These are phyloP conservation scores for Burhinus bistriatus DNA, from an alignment of 2,113 vertebrate genomes.

Conservation along the genomic window DNA sequence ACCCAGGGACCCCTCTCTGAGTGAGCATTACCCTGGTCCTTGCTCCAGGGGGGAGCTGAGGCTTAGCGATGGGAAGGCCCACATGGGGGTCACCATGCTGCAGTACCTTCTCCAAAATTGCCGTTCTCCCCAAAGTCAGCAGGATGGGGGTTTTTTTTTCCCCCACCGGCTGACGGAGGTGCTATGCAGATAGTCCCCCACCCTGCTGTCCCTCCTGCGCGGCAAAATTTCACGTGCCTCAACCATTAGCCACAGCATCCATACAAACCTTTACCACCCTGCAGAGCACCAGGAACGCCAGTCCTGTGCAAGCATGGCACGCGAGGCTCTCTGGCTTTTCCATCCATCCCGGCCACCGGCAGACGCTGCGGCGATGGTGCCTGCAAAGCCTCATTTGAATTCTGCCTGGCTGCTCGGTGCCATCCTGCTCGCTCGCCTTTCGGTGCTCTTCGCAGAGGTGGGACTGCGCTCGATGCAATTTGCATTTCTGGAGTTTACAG, in stretches of 20 bases:
- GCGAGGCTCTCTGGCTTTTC: not conserved
- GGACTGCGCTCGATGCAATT: not conserved
- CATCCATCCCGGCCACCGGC: accelerated
- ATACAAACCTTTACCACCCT: not conserved
- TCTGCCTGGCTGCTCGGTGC: not conserved
- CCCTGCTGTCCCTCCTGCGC: accelerated
- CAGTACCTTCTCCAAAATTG: not conserved
- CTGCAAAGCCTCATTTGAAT: slow-evolving; percentile 30
- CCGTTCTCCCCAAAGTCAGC: not conserved
- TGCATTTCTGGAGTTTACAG: slow-evolving; percentile 16
- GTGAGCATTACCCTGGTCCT: accelerated
- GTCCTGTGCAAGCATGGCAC: too few relatives aligned
- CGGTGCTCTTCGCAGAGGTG: not conserved
- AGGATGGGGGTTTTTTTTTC: too few relatives aligned
- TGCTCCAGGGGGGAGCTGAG: not conserved
- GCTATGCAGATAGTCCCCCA: not conserved
- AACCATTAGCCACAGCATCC: not conserved
- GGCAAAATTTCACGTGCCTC: not conserved
- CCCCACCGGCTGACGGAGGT: not conserved
- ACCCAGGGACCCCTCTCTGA: too few relatives aligned
- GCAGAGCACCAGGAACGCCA: accelerated
- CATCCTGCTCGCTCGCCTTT: not conserved
- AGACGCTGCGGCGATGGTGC: not conserved
- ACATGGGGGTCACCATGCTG: accelerated
- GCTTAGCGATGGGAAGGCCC: not conserved